Evolutionary conservation across 2,888 invertebrate species (phyloP), one percentile per base, ranked within the genome.

Genomic region (Nephrotoma flavescens): DNA sequence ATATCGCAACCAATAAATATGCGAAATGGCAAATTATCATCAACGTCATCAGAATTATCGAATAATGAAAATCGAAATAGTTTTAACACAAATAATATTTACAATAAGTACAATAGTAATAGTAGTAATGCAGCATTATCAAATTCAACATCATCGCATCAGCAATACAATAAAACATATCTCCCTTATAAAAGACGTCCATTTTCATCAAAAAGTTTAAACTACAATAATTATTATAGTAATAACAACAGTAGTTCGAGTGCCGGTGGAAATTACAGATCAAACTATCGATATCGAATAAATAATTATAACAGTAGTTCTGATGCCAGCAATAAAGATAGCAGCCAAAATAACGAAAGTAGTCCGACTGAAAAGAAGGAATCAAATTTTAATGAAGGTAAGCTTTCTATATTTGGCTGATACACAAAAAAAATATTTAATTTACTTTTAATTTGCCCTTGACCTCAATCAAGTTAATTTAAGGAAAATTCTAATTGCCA

Each of bases 341-440:
- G 7, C 5, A 83, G 42, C 42, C 19, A 85, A 44, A 85, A 12
- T 44, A 85, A 85, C 52, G 41, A 86, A 45, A 41, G 31, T 41
- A n/a, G 11, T 11, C 41, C 41, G n/a, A 6, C 45, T 42, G 85
- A 86, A 19, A 86, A 86, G 41, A 86, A 47, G 19, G 86, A 47
- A 45, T 86, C 86, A 47, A 44, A 44, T 71, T 86, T 57, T 83
- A 86, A 87, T 41, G 84, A 86, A 15, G 85, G 85, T 19, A 52
- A 85, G 41, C 15, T 6, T 31, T 15, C 6, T 31, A 31, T 71
- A 31, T 71, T 15, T 71, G 15, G 86, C 87, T 86, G 86, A 87
- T 87, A 86, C 86, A 86, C 86, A 84, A 19, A 42, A 52, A 86
- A 85, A 83, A 86, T 31, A 85, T 86, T 86, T 52, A 85, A 15